phyloP scores from a whole-genome alignment of 2,888 invertebrate genomes.

The Chironomus riparius region DNA sequence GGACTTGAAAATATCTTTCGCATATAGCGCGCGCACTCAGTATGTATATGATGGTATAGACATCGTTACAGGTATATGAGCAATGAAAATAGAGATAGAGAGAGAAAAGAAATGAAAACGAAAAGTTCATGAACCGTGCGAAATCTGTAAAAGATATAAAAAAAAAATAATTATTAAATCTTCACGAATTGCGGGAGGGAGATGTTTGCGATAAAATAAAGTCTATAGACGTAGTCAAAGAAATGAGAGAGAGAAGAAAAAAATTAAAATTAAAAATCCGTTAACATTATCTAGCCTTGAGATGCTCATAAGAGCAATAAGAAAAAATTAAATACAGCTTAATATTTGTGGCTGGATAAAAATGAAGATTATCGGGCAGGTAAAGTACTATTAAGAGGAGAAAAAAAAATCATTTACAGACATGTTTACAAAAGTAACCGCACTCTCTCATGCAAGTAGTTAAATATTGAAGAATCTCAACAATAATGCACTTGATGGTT shows the following conservation, averaged over 20 bases:
- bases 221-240: too few relatives aligned
- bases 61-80: background rate
- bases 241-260: background rate
- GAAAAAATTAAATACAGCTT: slow-evolving; percentile 20
- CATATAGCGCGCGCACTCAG: background rate
- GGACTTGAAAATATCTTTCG: background rate
- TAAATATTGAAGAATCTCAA: background rate
- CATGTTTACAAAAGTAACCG: background rate
- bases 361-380: slow-evolving; percentile 3
- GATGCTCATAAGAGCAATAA: slow-evolving; percentile 2
- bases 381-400: slow-evolving; percentile 15
- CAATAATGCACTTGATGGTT: too few relatives aligned
- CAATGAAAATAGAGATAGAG: background rate
- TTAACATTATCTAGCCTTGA: slow-evolving; percentile 24
- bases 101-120: background rate
- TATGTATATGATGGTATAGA: too few relatives aligned
- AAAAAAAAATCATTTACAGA: background rate
- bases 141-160: background rate
- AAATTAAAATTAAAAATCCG: slow-evolving; percentile 24
- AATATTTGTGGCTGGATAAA: background rate
- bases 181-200: slow-evolving; percentile 17
- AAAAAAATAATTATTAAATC: slow-evolving; percentile 18
- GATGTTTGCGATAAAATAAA: background rate
- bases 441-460: background rate
- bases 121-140: slow-evolving; percentile 13